Conservation (phyloP, 2,888 invertebrate species). For the Cybosia mesomella region DNA sequence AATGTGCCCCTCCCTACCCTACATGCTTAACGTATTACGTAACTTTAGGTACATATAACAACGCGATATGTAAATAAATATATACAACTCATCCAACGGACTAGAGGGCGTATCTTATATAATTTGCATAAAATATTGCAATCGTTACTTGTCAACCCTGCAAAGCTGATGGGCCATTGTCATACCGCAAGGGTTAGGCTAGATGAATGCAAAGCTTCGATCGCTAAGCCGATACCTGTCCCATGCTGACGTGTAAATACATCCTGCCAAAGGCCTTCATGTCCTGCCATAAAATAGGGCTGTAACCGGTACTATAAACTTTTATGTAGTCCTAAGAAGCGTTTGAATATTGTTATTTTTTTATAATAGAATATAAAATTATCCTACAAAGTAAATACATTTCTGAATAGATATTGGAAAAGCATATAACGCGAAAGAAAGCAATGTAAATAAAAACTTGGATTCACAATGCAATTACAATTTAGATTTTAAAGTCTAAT, state of each 20-base stretch:
- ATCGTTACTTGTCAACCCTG: slow-evolving; percentile 62
- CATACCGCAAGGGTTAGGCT: slow-evolving; percentile 72
- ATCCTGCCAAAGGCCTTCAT: slow-evolving; percentile 45
- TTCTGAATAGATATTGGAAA: neutral
- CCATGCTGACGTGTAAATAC: slow-evolving; percentile 72
- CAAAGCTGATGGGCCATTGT: slow-evolving; percentile 72
- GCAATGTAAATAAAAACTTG: neutral
- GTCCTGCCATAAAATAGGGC: slow-evolving; percentile 41
- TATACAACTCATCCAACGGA: slow-evolving; percentile 35
- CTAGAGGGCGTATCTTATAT: slow-evolving; percentile 37
- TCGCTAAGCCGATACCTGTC: slow-evolving; percentile 66
- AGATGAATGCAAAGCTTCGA: slow-evolving; percentile 75
- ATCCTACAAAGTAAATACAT: neutral
- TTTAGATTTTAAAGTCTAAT: neutral
- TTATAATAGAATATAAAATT: slow-evolving; percentile 3
- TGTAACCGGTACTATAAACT: slow-evolving; percentile 40
- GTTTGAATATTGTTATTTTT: neutral
- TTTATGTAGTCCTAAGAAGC: slow-evolving; percentile 18
- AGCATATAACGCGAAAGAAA: neutral
- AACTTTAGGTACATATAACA: neutral
- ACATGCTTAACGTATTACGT: neutral
- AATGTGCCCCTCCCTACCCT: no score
- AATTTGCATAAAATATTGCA: slow-evolving; percentile 73
- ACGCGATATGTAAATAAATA: slow-evolving; percentile 21
- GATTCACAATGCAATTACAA: neutral